These are phyloP conservation scores for Linnaemya vulpina DNA, from an alignment of 2,888 invertebrate species.

Conservation along the genomic window DNA sequence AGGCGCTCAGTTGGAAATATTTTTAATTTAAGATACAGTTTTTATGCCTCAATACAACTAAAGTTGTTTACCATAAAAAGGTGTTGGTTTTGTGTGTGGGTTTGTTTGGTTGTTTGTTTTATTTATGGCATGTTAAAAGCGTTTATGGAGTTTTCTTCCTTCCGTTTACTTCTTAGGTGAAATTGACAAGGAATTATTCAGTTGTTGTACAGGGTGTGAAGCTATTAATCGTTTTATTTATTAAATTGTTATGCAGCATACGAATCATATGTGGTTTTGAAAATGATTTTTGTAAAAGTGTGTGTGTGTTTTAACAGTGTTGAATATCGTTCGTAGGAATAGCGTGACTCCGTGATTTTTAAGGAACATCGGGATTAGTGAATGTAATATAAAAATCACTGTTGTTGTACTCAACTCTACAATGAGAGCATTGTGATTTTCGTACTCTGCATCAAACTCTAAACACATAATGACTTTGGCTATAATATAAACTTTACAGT, in stretches of 20 bases:
- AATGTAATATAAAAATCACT: no score
- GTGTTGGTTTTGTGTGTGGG: background rate
- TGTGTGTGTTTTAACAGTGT: background rate
- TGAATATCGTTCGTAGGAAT: no score
- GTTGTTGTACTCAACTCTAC: no score
- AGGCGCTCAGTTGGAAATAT: constrained; percentile 36
- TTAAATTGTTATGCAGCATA: background rate
- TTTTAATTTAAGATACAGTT: constrained; percentile 31
- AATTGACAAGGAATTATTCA: background rate
- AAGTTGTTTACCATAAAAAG: background rate
- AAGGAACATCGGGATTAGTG: no score
- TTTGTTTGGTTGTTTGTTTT: constrained; percentile 22
- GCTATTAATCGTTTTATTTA: background rate
- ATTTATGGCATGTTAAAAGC: background rate
- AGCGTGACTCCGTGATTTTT: no score
- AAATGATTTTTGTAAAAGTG: background rate
- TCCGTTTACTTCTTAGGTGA: background rate
- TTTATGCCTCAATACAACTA: background rate
- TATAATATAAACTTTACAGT: no score
- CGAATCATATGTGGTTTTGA: background rate
- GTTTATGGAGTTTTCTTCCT: constrained; percentile 1
- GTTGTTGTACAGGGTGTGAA: background rate
- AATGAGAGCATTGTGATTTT: no score
- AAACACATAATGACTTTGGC: no score
- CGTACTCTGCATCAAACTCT: no score